A percentile compares a stretch with the other conserved stretches of the same genome.
Conservation (phyloP, 2,113 vertebrate species). For the Melanerpes formicivorus region DNA sequence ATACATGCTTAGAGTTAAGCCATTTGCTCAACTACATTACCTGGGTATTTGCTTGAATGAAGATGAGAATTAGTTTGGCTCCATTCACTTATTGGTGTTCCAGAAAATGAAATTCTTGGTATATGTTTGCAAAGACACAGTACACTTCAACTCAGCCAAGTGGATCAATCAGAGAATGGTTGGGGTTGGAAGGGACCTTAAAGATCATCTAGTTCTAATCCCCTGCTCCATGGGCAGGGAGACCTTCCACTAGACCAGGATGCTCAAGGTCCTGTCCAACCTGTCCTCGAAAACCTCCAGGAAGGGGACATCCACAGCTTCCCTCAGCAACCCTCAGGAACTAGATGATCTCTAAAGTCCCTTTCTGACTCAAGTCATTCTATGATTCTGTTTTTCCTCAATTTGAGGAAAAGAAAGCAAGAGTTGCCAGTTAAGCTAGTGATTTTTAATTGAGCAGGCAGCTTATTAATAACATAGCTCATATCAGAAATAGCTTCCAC, state of each 20-base stretch:
- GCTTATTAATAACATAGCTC: background rate
- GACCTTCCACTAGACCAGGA: too few species aligned
- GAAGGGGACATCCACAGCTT: too few species aligned
- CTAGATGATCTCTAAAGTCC: too few species aligned
- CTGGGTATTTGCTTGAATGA: background rate
- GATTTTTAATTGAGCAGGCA: background rate
- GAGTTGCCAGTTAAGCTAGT: background rate
- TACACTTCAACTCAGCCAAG: background rate
- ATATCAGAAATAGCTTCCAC: background rate
- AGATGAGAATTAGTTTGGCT: background rate
- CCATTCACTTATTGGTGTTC: background rate
- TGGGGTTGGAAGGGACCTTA: too few species aligned
- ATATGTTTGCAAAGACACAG: background rate
- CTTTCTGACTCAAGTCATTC: too few species aligned
- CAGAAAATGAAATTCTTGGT: background rate
- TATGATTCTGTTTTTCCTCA: too few species aligned
- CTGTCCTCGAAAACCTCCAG: too few species aligned
- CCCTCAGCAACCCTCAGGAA: too few species aligned
- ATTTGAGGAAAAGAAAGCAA: background rate
- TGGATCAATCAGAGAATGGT: background rate
- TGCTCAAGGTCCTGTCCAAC: too few species aligned
- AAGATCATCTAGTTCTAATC: too few species aligned
- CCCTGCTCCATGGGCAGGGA: too few species aligned
- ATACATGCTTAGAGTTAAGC: background rate
- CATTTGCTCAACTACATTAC: background rate